phyloP scores from a whole-genome alignment of 2,797 vertebrate genomes.

The Brachymystax lenok region DNA sequence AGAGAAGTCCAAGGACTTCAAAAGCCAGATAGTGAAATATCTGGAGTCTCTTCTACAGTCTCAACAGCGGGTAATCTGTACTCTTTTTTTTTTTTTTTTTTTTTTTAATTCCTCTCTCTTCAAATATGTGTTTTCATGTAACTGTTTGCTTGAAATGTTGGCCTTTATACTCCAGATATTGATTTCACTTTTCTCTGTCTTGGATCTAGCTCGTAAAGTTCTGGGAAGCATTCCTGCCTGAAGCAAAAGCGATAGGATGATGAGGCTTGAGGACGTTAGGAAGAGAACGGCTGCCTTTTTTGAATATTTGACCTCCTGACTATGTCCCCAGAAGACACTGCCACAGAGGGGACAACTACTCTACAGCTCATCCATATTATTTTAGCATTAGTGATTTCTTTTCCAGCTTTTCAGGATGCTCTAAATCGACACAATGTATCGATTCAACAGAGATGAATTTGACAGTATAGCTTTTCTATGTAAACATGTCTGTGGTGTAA shows the following conservation, averaged over 20 bases:
- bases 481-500: slow-evolving; percentile 14
- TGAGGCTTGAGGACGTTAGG: slow-evolving; percentile 53
- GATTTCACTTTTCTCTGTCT: slow-evolving; percentile 27
- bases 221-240: slow-evolving; percentile 96
- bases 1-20: slow-evolving; percentile 95
- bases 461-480: slow-evolving; percentile 31
- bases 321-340: slow-evolving; percentile 67
- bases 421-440: slow-evolving; percentile 69
- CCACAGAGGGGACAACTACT: slow-evolving; percentile 54
- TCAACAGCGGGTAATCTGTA: slow-evolving; percentile 87
- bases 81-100: not conserved
- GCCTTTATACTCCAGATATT: not conserved
- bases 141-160: not conserved
- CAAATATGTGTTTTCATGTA: not conserved
- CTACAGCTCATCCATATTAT: slow-evolving; percentile 54
- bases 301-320: slow-evolving; percentile 83
- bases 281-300: slow-evolving; percentile 80
- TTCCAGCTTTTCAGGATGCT: slow-evolving; percentile 59
- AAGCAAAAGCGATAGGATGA: slow-evolving; percentile 96
- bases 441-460: slow-evolving; percentile 33
- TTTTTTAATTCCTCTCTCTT: not conserved
- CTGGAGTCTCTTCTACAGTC: slow-evolving; percentile 88
- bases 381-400: slow-evolving; percentile 58
- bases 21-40: slow-evolving; percentile 89
- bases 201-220: slow-evolving; percentile 88